Evolutionary conservation across 2,888 invertebrate species (phyloP), one percentile per base, ranked within the genome.

Genomic region (Ophonus ardosiacus): DNA sequence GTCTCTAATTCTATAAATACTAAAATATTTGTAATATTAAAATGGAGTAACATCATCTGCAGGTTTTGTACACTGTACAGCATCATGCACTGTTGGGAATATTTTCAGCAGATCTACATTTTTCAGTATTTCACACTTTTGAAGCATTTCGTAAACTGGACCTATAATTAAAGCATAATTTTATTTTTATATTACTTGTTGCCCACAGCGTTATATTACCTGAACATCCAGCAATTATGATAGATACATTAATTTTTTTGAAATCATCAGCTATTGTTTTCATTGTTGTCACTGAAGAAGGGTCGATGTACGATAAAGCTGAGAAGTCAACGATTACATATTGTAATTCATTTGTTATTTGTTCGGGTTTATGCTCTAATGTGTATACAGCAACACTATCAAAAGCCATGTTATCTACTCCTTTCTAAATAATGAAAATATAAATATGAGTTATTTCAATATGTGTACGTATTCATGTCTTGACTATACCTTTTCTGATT

Each of bases 81-180:
- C 94, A 90, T 95, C 95, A 87, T 95, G 94, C 17, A 94, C 90
- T 0, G 94, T 94, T 4, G 94, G 93, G 87, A 94, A 95, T 38
- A 93, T 92, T 86, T 91, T 90, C 85, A 93, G 92, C 43, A 90
- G 89, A 0, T 92, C 90, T 65, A 92, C 91, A 74, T 93, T 93
- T 0, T 93, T 92, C 43, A 93, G 88, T 0, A 92, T 89, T 87
- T 93, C 93, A 90, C 93, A 94, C 87, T 92, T 93, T 51, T 92
- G 92, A 89, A 95, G 93, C 91, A 93, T 94, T 89, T 95, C 95
- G 88, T 94, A 92, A 0, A 95, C 93, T 6, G 94, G 94, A 87
- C 93, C 95, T 95, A 90, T 15, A 31, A 68, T 38, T 17, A 40
- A 74, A 74, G 6, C 17, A 74, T 18, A 68, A 38, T 61, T 56